Evolutionary conservation across 2,113 vertebrate species (phyloP), one percentile per base, ranked within the genome.

Genomic region (Spermophilus dauricus): DNA sequence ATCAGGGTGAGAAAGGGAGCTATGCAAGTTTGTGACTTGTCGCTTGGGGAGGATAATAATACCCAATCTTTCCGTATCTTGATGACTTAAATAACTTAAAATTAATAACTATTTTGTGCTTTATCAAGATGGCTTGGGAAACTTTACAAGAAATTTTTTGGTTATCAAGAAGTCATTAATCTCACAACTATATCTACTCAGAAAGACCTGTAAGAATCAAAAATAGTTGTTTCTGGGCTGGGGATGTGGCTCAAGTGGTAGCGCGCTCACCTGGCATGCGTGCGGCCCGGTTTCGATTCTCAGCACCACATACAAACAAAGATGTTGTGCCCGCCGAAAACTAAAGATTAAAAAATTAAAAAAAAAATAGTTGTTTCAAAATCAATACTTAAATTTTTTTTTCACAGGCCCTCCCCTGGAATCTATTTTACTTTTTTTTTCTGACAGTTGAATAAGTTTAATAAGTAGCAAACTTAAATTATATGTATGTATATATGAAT

Each of bases 361-460:
- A n/a, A n/a, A 89, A 67, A 93, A 76, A 20, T 8, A 51, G 63
- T 61, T 89, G 20, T 58, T 91, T 8, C 11, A 67, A 78, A 86
- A 61, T 91, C 90, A 73, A 5, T 32, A 18, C 18, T 75, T 17
- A 39, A 32, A 56, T 72, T 2, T 30, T 90, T 83, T 95, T 48
- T 75, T 87, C 34, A 22, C 7, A 42, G 39, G 12, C 2, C 45
- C n/a, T 91, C 48, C 70, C 5, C 28, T 82, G 42, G 28, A 72
- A 80, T 53, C 14, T 63, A 9, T 58, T 94, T 80, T 80, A 72
- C 42, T 94, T 89, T 95, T 61, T 61, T 53, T 94, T 88, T 93
- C 72, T 91, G 32, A 94, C 4, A 80, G 24, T 58, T 93, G 53
- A 48, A 5, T 22, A 45, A 63, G 26, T 45, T 83, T 86, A 53